Evolutionary conservation across 2,113 vertebrate species (phyloP).

Genomic region (Charina bottae): DNA sequence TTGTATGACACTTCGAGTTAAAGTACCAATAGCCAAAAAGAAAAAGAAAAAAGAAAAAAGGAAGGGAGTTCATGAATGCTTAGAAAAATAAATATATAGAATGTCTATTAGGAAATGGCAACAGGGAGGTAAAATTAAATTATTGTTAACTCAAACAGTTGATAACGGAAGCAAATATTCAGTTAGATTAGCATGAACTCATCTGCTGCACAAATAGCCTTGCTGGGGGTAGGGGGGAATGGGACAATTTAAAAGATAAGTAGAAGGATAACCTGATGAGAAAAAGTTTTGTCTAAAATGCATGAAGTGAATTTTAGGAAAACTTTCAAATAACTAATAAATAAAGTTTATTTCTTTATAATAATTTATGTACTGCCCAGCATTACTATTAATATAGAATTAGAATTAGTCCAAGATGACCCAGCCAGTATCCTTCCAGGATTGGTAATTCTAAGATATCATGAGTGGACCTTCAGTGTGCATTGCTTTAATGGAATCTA

Average conservation of each 20-base stretch:
- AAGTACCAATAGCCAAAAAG: background rate
- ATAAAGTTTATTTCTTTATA: background rate
- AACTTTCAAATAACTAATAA: background rate
- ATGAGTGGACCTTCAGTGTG: background rate
- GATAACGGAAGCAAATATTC: background rate
- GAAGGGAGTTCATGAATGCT: background rate
- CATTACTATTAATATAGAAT: background rate
- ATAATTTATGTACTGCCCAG: background rate
- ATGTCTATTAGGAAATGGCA: background rate
- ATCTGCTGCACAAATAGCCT: background rate
- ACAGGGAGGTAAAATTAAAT: background rate
- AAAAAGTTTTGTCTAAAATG: background rate
- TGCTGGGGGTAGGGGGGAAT: no score
- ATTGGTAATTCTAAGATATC: background rate
- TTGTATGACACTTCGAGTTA: background rate
- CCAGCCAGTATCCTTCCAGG: background rate
- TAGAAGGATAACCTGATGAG: background rate
- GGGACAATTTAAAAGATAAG: background rate
- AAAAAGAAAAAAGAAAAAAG: background rate
- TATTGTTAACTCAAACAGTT: background rate
- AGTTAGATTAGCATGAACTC: background rate
- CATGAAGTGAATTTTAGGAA: background rate
- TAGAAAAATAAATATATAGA: background rate
- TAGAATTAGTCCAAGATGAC: background rate
- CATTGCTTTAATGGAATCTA: background rate